These are phyloP conservation scores for Scalopus aquaticus DNA, from an alignment of 2,113 vertebrate genomes.

Conservation along the genomic window DNA sequence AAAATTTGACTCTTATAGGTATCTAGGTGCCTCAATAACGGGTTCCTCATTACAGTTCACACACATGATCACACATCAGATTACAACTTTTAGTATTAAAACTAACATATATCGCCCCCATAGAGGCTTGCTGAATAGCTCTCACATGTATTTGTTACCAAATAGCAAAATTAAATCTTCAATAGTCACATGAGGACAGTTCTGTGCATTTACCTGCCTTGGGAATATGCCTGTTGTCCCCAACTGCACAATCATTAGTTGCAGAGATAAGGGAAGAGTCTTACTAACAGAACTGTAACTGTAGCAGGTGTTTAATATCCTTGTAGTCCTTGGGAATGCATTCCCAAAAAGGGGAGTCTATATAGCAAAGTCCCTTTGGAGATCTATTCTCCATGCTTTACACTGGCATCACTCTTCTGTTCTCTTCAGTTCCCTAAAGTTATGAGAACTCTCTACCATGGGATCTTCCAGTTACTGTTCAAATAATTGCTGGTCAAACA, in stretches of 20 bases:
- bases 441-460: background rate
- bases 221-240: background rate
- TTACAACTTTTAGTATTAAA: slow-evolving; percentile 17
- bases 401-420: background rate
- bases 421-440: background rate
- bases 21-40: background rate
- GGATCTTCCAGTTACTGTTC: background rate
- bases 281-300: background rate
- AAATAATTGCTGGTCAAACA: background rate
- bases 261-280: background rate
- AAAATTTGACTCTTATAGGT: background rate
- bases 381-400: background rate
- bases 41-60: background rate
- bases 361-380: background rate
- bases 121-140: background rate
- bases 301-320: background rate
- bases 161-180: background rate
- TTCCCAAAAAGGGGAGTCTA: background rate
- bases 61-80: background rate
- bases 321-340: background rate
- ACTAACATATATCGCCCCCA: background rate
- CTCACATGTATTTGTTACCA: background rate
- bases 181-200: background rate
- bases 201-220: background rate
- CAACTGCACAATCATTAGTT: background rate